Conservation (phyloP, 1,140 invertebrate genomes). For the Cepaea nemoralis region DNA sequence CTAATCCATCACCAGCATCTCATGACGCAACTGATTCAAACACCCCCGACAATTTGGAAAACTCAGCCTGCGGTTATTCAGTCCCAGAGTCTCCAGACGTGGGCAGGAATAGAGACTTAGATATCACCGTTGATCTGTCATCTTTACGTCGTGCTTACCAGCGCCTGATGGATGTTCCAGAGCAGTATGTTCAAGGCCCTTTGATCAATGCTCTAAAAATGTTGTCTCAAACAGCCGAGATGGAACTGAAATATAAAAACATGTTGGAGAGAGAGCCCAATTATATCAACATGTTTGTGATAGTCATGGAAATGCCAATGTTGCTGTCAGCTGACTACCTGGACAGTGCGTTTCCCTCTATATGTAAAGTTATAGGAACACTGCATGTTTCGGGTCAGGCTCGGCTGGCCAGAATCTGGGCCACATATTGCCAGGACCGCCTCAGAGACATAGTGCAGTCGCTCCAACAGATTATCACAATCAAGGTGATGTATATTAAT, state of each 20-base stretch:
- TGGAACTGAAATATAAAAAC: conserved; percentile 78
- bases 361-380: conserved; percentile 84
- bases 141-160: conserved; percentile 79
- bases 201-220: conserved; percentile 84
- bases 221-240: conserved; percentile 81
- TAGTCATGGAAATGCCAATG: conserved; percentile 89
- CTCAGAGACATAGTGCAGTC: conserved; percentile 83
- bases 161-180: conserved; percentile 75
- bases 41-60: neutral
- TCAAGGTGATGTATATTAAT: conserved; percentile 73
- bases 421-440: conserved; percentile 79
- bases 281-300: conserved; percentile 84
- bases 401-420: conserved; percentile 84
- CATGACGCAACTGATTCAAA: neutral
- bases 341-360: conserved; percentile 83
- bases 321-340: conserved; percentile 85
- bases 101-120: conserved; percentile 38
- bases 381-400: conserved; percentile 85
- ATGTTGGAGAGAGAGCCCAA: conserved; percentile 72
- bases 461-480: conserved; percentile 89
- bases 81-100: conserved; percentile 1
- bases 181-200: conserved; percentile 79
- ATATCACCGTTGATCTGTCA: conserved; percentile 70
- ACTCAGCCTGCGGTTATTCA: neutral
- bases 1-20: neutral